A percentile compares a stretch with the other conserved stretches of the same genome.
These are phyloP conservation scores for Pangasius mekongensis DNA, from an alignment of 2,797 vertebrate genomes.

Conservation along the genomic window DNA sequence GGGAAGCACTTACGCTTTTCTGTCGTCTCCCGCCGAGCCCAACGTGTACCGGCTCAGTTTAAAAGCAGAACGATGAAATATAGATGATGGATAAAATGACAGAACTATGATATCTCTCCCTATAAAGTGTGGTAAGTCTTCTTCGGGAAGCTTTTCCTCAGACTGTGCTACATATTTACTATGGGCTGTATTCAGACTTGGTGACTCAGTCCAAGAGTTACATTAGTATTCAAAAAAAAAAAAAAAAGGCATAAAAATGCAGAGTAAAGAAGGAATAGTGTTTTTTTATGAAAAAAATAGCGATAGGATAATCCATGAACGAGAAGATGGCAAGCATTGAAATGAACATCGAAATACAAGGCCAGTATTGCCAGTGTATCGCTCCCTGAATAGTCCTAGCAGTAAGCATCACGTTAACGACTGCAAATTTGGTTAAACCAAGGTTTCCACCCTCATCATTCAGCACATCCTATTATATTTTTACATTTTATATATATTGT, in stretches of 20 bases:
- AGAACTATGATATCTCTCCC: background rate
- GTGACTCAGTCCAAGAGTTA: background rate
- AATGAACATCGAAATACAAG: background rate
- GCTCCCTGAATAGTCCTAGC: background rate
- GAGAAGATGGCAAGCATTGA: background rate
- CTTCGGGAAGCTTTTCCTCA: background rate
- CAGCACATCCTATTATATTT: background rate
- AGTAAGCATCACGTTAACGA: background rate
- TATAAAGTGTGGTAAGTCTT: background rate
- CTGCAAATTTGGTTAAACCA: background rate
- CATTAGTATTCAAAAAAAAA: background rate
- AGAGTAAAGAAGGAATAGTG: background rate
- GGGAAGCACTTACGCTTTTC: background rate
- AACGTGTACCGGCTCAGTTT: background rate
- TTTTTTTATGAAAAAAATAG: background rate
- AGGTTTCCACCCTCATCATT: background rate
- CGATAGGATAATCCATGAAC: background rate
- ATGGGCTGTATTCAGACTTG: background rate
- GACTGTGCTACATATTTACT: background rate
- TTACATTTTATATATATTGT: background rate
- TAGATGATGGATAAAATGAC: background rate
- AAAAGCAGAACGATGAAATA: background rate
- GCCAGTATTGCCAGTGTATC: background rate
- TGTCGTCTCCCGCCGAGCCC: background rate
- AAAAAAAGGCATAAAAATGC: background rate